phyloP scores from a whole-genome alignment of 37 sponge, comb jelly and placozoan species.

The Halisarca cf. caerulea region DNA sequence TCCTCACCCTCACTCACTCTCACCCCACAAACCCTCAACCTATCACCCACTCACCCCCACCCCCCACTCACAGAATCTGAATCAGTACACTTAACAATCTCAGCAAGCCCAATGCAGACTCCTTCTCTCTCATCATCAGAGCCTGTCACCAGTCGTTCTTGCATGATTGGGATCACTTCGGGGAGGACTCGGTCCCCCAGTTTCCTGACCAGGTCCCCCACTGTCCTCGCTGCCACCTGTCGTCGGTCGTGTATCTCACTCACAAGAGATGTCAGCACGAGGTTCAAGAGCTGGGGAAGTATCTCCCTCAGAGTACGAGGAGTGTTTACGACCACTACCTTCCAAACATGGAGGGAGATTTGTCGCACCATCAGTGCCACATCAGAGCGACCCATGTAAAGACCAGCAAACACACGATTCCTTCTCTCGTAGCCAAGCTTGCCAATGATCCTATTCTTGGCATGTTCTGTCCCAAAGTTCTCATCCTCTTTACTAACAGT shows the following conservation, averaged over 20 bases:
- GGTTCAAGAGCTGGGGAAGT: constrained; percentile 80
- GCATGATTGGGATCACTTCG: constrained; percentile 95
- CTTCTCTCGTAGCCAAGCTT: constrained; percentile 80
- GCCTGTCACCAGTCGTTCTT: constrained; percentile 63
- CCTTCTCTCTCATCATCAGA: constrained; percentile 86
- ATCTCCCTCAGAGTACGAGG: constrained; percentile 94
- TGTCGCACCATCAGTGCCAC: constrained; percentile 94
- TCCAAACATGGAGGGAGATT: constrained; percentile 97
- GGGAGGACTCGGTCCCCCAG: constrained; percentile 94
- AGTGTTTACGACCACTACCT: constrained; percentile 96
- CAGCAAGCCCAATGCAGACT: constrained; percentile 95
- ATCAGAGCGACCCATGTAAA: constrained; percentile 98
- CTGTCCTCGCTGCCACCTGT: constrained; percentile 89
- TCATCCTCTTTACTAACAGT: constrained; percentile 96
- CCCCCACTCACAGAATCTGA: constrained; percentile 64
- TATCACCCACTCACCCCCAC: background rate
- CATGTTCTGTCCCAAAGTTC: constrained; percentile 95
- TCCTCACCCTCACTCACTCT: no score
- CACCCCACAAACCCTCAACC: background rate
- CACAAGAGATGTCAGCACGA: constrained; percentile 83
- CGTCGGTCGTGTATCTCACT: constrained; percentile 72
- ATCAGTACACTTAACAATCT: constrained; percentile 90
- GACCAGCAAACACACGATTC: constrained; percentile 92
- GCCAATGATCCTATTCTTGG: constrained; percentile 60
- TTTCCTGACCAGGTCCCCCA: constrained; percentile 95